Percentiles rank a stretch among this genome's conserved stretches.
Evolutionary conservation across 2,888 invertebrate genomes (phyloP).

Genomic region (Nineta flava): DNA sequence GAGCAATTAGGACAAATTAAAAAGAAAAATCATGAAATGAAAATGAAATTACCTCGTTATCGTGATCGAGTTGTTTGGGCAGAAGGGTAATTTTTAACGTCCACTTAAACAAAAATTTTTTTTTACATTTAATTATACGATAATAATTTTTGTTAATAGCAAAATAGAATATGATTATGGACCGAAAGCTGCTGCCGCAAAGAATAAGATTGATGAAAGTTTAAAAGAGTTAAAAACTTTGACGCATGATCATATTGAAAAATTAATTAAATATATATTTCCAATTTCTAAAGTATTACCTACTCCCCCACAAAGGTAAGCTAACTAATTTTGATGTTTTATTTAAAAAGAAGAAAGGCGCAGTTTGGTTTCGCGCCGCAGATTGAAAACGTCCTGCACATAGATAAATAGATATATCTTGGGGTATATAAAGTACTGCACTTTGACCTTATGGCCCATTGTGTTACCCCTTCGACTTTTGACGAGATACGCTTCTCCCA

Average conservation of each 20-base stretch:
- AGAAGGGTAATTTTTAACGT: conserved; percentile 21
- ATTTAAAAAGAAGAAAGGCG: too few relatives aligned
- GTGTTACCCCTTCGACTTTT: too few relatives aligned
- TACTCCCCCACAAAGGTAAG: conserved; percentile 27
- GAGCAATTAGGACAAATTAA: conserved; percentile 22
- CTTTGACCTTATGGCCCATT: neutral
- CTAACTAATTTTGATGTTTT: too few relatives aligned
- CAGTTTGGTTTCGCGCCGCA: too few relatives aligned
- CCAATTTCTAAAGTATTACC: conserved; percentile 41
- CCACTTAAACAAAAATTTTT: neutral
- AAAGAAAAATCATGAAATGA: conserved; percentile 26
- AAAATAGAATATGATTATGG: conserved; percentile 31
- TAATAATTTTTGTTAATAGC: neutral
- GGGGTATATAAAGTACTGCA: neutral
- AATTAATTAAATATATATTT: conserved; percentile 52
- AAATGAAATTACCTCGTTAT: conserved; percentile 40
- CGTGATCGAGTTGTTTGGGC: conserved; percentile 45
- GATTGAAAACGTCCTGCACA: too few relatives aligned
- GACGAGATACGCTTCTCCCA: too few relatives aligned
- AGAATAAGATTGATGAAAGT: conserved; percentile 31
- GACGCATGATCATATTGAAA: conserved; percentile 38
- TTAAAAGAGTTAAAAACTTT: conserved; percentile 39
- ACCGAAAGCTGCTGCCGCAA: conserved; percentile 33
- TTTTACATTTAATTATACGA: neutral
- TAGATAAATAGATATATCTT: too few relatives aligned